Base-by-base conservation (phyloP, 2,113 vertebrate species). In the Vidua macroura region DNA sequence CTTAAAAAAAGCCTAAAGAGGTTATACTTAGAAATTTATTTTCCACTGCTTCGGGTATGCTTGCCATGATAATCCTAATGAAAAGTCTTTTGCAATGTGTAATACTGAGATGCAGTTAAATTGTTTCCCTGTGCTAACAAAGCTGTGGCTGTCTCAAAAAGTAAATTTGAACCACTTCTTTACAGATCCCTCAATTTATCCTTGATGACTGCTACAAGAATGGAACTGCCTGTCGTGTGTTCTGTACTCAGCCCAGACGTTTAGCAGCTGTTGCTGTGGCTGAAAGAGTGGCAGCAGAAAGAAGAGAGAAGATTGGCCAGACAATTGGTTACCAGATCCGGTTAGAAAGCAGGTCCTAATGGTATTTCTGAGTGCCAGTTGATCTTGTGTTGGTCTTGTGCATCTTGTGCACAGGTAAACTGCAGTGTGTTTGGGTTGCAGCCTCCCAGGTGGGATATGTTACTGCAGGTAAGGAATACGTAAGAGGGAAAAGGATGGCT, bases 181-280 rank as follows among this genome's bases (percentile, higher is more conserved):
- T 97, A 31, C 96, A 99, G 99, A 99, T 99, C 68, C 99, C 99
- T 85, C 99, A 99, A 97, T 99, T 99, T 88, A 96, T 99, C 74
- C 97, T 99, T 92, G 99, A 99, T 15, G 98, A 99, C 55, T 98
- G 98, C 90, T 98, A 95, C 95, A 96, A 91, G 92, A 98, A 96
- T 46, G 97, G 98, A 78, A 98, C 97, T 52, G 98, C 99, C 7
- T 99, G 99, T 90, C 98, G 98, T 82, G 98, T 99, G 96, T 99
- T 99, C 93, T 99, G 99, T 96, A 99, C 99, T 53, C 99, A 99
- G 79, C 99, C 99, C 35, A 97, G 99, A 90, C 97, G 98, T 37
- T 98, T 99, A 87, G 98, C 99, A 22, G 98, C 99, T 76, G 98
- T 99, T 82, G 98, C 99, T 92, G 98, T 99, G 90, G 99, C 99